Conservation (phyloP, 1,140 invertebrate species). For the Zophobas morio region DNA sequence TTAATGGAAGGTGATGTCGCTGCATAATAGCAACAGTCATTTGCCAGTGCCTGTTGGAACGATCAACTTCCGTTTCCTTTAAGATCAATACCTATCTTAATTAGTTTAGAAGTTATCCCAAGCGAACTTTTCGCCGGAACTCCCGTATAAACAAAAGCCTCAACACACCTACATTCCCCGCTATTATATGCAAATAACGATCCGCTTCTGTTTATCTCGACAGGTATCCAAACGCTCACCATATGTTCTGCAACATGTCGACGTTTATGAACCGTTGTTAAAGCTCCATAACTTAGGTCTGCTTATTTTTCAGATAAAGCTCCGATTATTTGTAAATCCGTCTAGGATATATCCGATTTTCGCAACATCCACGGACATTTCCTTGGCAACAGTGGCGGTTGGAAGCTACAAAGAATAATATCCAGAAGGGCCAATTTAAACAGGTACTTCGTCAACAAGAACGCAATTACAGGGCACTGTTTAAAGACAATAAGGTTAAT, state of each 20-base stretch:
- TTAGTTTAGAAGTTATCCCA: background rate
- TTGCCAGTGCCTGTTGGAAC: background rate
- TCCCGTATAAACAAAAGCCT: background rate
- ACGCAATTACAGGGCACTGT: background rate
- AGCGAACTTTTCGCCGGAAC: background rate
- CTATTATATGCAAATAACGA: background rate
- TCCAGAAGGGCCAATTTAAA: background rate
- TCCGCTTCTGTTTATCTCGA: background rate
- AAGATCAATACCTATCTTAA: background rate
- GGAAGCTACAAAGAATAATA: no score
- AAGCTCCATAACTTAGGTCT: background rate
- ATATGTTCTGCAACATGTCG: constrained; percentile 16
- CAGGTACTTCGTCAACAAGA: background rate
- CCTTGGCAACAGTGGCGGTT: background rate
- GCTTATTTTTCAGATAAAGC: constrained; percentile 4
- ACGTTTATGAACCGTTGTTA: constrained; percentile 10
- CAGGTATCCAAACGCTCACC: constrained; percentile 9
- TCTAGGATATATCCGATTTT: background rate
- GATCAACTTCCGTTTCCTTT: background rate
- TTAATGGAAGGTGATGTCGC: background rate
- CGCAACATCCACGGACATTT: background rate
- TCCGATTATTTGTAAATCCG: background rate
- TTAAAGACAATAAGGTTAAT: background rate
- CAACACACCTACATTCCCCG: background rate
- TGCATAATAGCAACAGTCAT: background rate